Percentiles rank a stretch among this genome's conserved stretches.
These are phyloP conservation scores for Dolichomitus sp. DNA, from an alignment of 2,888 invertebrate genomes.

Conservation along the genomic window DNA sequence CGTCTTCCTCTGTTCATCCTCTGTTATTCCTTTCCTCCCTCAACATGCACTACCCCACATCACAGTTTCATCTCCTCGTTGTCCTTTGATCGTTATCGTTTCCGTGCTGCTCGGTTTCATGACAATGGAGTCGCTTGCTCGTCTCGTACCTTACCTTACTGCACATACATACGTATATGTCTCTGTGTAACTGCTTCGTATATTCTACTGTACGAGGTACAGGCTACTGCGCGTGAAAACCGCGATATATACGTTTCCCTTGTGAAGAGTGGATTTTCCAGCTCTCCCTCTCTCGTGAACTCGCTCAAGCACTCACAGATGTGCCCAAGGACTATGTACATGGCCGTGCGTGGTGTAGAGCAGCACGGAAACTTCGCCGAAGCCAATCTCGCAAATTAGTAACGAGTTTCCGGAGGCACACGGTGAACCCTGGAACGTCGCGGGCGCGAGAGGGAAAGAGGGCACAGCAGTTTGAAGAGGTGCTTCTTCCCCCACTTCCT, in stretches of 20 bases:
- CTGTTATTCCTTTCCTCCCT: constrained; percentile 18
- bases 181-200: background rate
- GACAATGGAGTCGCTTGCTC: constrained; percentile 52
- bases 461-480: constrained; percentile 53
- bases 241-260: constrained; percentile 36
- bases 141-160: constrained; percentile 1
- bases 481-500: constrained; percentile 18
- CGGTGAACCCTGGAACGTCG: constrained; percentile 2
- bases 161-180: background rate
- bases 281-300: background rate
- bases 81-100: constrained; percentile 56
- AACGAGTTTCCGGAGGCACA: constrained; percentile 61
- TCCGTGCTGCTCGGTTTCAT: constrained; percentile 25
- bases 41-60: background rate
- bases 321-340: constrained; percentile 13
- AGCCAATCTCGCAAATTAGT: constrained; percentile 66
- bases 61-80: constrained; percentile 5
- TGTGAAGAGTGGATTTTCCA: constrained; percentile 17
- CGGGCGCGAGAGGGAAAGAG: constrained; percentile 12
- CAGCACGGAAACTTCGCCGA: constrained; percentile 54
- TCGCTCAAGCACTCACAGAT: constrained; percentile 5
- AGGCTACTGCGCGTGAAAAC: constrained; percentile 21
- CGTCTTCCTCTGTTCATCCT: constrained; percentile 3
- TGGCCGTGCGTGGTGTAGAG: constrained; percentile 22
- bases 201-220: constrained; percentile 1